Conservation (phyloP, 1,140 invertebrate species). For the Drosophila eugracilis region DNA sequence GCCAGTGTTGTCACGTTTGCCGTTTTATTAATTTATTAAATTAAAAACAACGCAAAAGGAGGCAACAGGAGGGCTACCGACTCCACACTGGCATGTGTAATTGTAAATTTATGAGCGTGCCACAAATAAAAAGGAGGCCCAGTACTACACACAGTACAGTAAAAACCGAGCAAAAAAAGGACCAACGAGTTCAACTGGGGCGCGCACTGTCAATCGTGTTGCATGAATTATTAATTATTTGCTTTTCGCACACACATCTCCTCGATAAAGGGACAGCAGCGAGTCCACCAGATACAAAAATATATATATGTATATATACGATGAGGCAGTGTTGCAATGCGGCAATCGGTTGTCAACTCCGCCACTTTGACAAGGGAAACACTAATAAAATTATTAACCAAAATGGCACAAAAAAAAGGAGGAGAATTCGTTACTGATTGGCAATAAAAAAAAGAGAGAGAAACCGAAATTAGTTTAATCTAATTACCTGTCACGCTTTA, state of each 20-base stretch:
- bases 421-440: constrained; percentile 54
- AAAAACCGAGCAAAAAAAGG: constrained; percentile 10
- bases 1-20: constrained; percentile 78
- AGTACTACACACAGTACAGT: constrained; percentile 1
- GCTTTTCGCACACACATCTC: constrained; percentile 64
- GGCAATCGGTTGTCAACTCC: constrained; percentile 51
- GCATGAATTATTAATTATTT: constrained; percentile 82
- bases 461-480: constrained; percentile 81
- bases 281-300: constrained; percentile 12
- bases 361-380: constrained; percentile 51
- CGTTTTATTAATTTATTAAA: constrained; percentile 84
- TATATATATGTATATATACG: too few species aligned
- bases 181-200: constrained; percentile 65
- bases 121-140: constrained; percentile 47
- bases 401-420: constrained; percentile 7
- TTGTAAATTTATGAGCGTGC: constrained; percentile 77
- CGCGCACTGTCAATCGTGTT: constrained; percentile 76
- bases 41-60: constrained; percentile 64
- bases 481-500: constrained; percentile 84
- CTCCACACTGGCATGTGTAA: constrained; percentile 63
- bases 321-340: constrained; percentile 72
- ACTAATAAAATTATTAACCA: constrained; percentile 71
- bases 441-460: constrained; percentile 69
- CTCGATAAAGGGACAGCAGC: constrained; percentile 9
- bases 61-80: constrained; percentile 10